These are phyloP conservation scores for Cynopterus sphinx DNA, from an alignment of 2,797 vertebrate genomes.

Conservation along the genomic window DNA sequence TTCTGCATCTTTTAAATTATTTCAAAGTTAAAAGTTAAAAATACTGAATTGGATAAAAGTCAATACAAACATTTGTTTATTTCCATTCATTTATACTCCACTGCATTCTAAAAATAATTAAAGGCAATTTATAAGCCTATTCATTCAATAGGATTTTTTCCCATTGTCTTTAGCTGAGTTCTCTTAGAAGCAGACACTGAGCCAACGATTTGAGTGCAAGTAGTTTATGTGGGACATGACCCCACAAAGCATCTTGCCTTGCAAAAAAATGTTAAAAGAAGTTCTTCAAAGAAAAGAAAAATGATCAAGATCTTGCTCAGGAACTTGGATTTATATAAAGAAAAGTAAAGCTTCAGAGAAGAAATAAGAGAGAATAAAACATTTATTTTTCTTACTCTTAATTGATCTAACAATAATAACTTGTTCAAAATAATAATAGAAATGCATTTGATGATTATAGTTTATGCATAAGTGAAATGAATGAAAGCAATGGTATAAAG, in stretches of 20 bases:
- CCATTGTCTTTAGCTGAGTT: slow-evolving; percentile 1
- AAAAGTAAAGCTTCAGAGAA: not conserved
- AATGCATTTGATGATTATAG: not conserved
- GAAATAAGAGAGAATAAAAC: not conserved
- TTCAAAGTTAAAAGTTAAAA: not conserved
- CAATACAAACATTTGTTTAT: not conserved
- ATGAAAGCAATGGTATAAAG: not conserved
- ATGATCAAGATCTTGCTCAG: not conserved
- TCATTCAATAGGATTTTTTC: not conserved
- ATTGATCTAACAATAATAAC: not conserved
- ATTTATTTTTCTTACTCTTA: not conserved
- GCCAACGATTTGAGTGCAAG: not conserved
- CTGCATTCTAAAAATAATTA: not conserved
- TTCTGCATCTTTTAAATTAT: not conserved
- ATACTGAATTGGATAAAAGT: not conserved
- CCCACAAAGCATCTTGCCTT: not conserved
- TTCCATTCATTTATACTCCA: not conserved
- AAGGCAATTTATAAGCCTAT: not conserved
- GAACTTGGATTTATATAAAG: not conserved
- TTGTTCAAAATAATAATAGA: not conserved
- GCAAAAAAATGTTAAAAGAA: not conserved
- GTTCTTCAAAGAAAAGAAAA: not conserved
- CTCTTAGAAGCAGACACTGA: not conserved
- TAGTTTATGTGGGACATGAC: slow-evolving; percentile 2
- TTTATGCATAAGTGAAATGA: not conserved